Conservation (phyloP, 2,888 invertebrate species). For the Callosobruchus maculatus region DNA sequence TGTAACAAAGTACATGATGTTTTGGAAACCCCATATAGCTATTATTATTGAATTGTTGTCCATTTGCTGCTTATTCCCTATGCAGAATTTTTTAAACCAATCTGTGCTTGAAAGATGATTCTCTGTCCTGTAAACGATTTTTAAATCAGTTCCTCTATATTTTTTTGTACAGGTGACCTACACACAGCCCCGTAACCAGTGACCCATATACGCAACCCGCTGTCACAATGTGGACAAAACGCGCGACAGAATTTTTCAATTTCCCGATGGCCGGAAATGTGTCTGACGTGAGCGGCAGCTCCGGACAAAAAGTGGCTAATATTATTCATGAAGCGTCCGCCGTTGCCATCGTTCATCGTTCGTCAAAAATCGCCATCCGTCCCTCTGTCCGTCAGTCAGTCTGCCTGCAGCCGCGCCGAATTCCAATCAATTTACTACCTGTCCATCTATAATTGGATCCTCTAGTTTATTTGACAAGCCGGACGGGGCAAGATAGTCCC, state of each 20-base stretch:
- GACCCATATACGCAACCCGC: background rate
- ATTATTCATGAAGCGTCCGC: background rate
- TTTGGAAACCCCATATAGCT: no score
- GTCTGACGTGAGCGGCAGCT: background rate
- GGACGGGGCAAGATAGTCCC: background rate
- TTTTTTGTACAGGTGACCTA: no score
- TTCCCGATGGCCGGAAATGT: background rate
- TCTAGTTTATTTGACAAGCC: background rate
- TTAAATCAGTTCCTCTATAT: no score
- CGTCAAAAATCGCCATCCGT: background rate
- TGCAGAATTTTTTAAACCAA: no score
- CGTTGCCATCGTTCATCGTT: background rate
- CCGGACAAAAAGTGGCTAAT: background rate
- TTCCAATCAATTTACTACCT: background rate
- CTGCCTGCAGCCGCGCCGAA: background rate
- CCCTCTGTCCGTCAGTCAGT: background rate
- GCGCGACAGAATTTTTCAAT: background rate
- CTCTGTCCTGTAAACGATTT: no score
- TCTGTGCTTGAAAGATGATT: no score
- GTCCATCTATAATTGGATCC: background rate
- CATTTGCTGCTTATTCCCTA: no score
- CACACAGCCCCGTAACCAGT: background rate
- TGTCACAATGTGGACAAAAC: background rate
- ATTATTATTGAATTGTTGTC: no score
- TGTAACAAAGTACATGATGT: no score